Conservation (phyloP, 2,888 invertebrate genomes). For the Liodrosophila aerea region DNA sequence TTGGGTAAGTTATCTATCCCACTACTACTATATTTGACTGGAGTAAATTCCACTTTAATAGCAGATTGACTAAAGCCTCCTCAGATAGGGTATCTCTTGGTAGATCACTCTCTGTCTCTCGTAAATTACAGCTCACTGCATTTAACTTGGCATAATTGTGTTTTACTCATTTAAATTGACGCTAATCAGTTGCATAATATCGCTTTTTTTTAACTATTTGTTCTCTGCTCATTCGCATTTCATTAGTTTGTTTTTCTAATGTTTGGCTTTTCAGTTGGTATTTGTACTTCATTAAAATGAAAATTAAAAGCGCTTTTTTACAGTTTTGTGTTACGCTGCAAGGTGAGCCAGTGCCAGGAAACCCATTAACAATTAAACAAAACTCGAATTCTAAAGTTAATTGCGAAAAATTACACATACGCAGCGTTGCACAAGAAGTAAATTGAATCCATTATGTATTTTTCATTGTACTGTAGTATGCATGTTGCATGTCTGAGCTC, state of each 20-base stretch:
- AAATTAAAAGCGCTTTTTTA: conserved; percentile 14
- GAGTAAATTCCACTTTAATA: too few species aligned
- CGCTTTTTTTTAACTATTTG: conserved; percentile 5
- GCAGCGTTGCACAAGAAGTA: conserved; percentile 46
- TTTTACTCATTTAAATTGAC: conserved; percentile 45
- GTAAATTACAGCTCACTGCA: too few species aligned
- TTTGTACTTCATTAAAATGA: conserved; percentile 54
- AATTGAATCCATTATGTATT: conserved; percentile 27
- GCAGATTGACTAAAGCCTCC: too few species aligned
- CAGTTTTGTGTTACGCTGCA: neutral
- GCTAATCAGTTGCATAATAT: conserved; percentile 31
- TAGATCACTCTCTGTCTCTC: too few species aligned
- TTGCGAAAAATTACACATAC: conserved; percentile 52
- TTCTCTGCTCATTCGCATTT: conserved; percentile 20
- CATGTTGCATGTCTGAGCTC: neutral
- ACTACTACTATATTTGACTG: too few species aligned
- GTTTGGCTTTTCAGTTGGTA: conserved; percentile 16
- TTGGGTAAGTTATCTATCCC: too few species aligned
- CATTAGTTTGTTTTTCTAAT: conserved; percentile 13
- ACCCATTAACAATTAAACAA: conserved; percentile 41
- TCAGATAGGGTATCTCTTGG: too few species aligned
- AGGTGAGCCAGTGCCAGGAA: conserved; percentile 41
- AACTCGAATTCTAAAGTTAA: conserved; percentile 44
- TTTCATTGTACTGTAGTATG: conserved; percentile 14
- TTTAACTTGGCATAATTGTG: conserved; percentile 20